Evolutionary conservation across 2,113 vertebrate genomes (phyloP), one percentile per base, ranked within the genome.

Genomic region (Sturnus vulgaris): DNA sequence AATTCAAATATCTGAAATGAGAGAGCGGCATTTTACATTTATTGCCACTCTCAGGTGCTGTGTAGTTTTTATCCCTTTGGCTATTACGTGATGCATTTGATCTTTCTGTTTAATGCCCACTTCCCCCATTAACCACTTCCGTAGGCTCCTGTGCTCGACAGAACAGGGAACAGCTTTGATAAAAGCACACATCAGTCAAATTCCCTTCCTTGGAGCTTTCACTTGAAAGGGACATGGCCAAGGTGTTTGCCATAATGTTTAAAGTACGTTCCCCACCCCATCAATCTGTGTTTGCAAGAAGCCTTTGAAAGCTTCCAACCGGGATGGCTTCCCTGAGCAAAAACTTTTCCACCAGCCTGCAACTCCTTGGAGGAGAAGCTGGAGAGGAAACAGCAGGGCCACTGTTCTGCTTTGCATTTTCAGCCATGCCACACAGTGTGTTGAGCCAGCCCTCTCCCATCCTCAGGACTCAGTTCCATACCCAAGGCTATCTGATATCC

Each of bases 31-130:
- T 94, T 97, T 96, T 71, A 52, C 94, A 90, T 93, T 95, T 95
- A 91, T 18, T 90, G 93, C 96, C 82, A 12, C 95, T 95, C 93
- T 95, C 88, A 95, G 96, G 97, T 92, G 95, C 93, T 68, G 60
- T 72, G 73, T 39, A 35, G 11, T 71, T 95, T 96, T 96, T 87
- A 95, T 96, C 92, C 96, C 95, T 63, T 73, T 79, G 95, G 91
- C 95, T 92, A 77, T 95, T 94, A 92, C 91, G 78, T 88, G 95
- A 33, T 44, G 86, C 63, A 95, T 97, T 97, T 97, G 96, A 97
- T 97, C 93, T 97, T 92, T 82, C 92, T 92, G 90, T 95, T 90
- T 94, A 94, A 94, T 97, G 88, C 95, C 78, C 90, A 25, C 86
- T 95, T 86, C 90, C 91, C 72, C 93, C 90, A 95, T 94, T 95